Base-by-base conservation (phyloP, 2,888 invertebrate species). In the Limnephilus marmoratus region DNA sequence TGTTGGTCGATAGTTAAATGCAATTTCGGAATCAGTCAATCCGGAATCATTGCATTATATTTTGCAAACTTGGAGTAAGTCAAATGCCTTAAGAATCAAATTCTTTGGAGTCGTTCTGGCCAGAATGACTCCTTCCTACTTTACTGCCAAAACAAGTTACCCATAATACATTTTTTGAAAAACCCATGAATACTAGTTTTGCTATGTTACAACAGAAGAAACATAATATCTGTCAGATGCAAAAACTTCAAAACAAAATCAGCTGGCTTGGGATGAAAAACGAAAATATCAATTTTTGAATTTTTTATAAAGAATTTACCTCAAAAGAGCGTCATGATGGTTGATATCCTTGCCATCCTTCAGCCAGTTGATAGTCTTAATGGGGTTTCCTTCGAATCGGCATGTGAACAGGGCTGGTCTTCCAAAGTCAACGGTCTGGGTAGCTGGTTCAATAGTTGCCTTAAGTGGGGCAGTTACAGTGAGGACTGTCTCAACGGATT, bases 381-480 rank as follows among this genome's bases (percentile, higher is more conserved):
- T 98, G 15, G 99, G 99, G 95, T 99, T 98, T 94, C 98, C 98
- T 96, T 98, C 97, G 94, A 98, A 98, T 95, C 98, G 98, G 96
- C 99, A 99, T 90, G 98, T 99, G 95, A 99, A 98, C 0, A 98
- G 97, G 4, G 99, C 99, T 4, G 99, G 98, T 94, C 99, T 97
- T 94, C 99, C 99, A 94, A 99, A 99, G 95, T 99, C 99, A 91
- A 99, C 98, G 2, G 98, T 98, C 95, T 99, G 99, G 0, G 98
- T 97, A 29, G 98, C 97, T 0, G 99, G 99, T 95, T 99, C 98
- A 93, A 99, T 98, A 94, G 97, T 97, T 0, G 99, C 98, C 93
- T 98, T 97, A 92, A 99, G 95, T 0, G 99, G 99, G 90, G 99
- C 99, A 12, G 98, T 99, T 0, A 99, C 99, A 18, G 98, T 98